Evolutionary conservation across 2,888 invertebrate genomes (phyloP), one percentile per base, ranked within the genome.

Genomic region (Rhingia rostrata): DNA sequence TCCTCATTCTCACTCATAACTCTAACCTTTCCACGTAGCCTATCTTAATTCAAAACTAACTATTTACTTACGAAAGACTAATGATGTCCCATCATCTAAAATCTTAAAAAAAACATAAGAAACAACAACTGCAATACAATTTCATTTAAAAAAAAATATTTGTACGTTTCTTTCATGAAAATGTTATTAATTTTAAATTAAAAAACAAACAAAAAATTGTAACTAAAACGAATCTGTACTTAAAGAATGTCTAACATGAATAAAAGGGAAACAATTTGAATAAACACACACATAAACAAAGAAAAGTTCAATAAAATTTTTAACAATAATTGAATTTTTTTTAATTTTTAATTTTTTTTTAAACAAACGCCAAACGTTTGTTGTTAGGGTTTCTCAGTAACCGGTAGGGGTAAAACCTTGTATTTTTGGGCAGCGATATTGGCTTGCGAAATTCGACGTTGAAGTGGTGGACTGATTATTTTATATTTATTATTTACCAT

Each of bases 41-140:
- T 53, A 37, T 47, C 30, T 41, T 41, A 41, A 7, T 22, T 58
- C 43, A 9, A 51, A 64, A 79, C 32, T 47, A 69, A 75, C 63
- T 45, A 56, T 63, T 54, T 67, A 49, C 53, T 79, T 79, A 83
- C 79, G 64, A 84, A 30, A 79, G 63, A 84, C 79, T 79, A 84
- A 74, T 79, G 74, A 74, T 84, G 79, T 37, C 32, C 37, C 10
- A 43, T 61, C 78, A 82, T 66, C 70, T 30, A 41, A 61, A 67
- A 63, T 35, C 61, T 51, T 61, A 74, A 67, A 22, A 60, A 66
- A 70, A 72, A 66, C 35, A 41, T 4, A 22, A 41, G 30, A 9
- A 83, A 72, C 66, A 51, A 66, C 60, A 61, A 74, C 41, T 67
- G 67, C 83, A 79, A 83, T 79, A 83, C 35, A 79, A 67, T 64